A percentile compares a stretch with the other conserved stretches of the same genome.
These are phyloP conservation scores for Diachasma alloeum DNA, from an alignment of 1,140 invertebrate genomes.

Conservation along the genomic window DNA sequence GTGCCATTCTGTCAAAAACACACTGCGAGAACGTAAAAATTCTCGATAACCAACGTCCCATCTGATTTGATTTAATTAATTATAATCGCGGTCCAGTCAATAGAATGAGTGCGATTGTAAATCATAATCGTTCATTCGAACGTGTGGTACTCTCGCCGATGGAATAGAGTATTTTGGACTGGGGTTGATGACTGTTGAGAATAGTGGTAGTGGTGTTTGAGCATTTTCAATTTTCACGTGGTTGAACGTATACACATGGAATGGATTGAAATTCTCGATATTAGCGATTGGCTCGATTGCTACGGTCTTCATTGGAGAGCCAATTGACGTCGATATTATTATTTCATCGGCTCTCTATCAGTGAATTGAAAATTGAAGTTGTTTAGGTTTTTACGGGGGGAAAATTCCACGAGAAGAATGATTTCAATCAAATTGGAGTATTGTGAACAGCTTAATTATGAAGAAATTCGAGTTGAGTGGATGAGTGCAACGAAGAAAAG, in stretches of 20 bases:
- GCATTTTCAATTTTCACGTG: conserved; percentile 13
- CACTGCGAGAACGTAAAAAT: no score
- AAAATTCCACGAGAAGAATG: no score
- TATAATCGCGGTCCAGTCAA: not conserved
- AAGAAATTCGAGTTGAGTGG: no score
- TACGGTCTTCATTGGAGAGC: not conserved
- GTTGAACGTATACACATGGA: not conserved
- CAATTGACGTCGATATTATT: conserved; percentile 5
- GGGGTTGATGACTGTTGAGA: conserved; percentile 9
- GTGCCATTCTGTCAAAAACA: no score
- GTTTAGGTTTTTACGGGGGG: not conserved
- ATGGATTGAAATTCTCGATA: conserved; percentile 17
- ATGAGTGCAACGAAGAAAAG: no score
- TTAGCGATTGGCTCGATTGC: conserved; percentile 15
- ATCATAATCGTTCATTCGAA: conserved; percentile 1
- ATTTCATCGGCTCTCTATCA: not conserved
- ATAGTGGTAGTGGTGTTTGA: not conserved
- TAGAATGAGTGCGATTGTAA: conserved; percentile 16
- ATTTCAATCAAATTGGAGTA: no score
- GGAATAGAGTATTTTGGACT: not conserved
- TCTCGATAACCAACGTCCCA: no score
- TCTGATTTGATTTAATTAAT: no score
- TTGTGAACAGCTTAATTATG: no score
- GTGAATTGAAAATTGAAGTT: not conserved
- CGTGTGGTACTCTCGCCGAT: not conserved